Base-by-base conservation (phyloP, 2,113 vertebrate species). In the Melanostigma gelatinosum region DNA sequence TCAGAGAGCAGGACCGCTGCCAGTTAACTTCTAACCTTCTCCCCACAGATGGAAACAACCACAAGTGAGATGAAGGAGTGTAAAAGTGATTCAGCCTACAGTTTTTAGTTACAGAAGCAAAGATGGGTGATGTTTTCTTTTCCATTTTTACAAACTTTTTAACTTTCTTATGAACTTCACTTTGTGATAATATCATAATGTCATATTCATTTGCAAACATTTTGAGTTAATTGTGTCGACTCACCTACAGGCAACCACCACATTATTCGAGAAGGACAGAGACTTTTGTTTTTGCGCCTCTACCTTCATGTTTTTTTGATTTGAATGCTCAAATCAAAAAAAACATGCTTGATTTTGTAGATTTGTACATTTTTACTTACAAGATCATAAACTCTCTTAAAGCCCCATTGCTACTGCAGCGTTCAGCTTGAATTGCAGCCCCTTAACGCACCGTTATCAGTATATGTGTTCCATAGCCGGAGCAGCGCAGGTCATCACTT, bases 1-100 rank as follows among this genome's bases (percentile, higher is more conserved):
- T 84, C 48, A 85, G 79, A 85, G 91, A 90, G 86, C 88, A 83
- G 72, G 92, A 93, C 92, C 93, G 89, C 93, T 94, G 91, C 90
- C 93, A 93, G 91, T 94, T 91, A 94, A 80, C 73, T 76, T 65
- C 72, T 90, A 89, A 91, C 89, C 87, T 84, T 85, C 60, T 61
- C 89, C 73, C 83, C 84, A 84, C 89, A 92, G 79, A 93, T 91
- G 85, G 87, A 93, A 92, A 86, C 85, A 92, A 86, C 72, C 72
- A 71, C 72, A 74, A 66, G 71, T 63, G 75, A 82, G 70, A 75
- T 42, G 52, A 62, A 68, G 24, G 72, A 76, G 42, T 55, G 62
- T 62, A 80, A 67, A 77, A 86, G 50, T 83, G 77, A 79, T 70
- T 66, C 27, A 34, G 61, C 58, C 44, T 54, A 34, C 77, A 54